Conservation (phyloP, 37 sponge, comb jelly and placozoan genomes). For the Ianthella basta region DNA sequence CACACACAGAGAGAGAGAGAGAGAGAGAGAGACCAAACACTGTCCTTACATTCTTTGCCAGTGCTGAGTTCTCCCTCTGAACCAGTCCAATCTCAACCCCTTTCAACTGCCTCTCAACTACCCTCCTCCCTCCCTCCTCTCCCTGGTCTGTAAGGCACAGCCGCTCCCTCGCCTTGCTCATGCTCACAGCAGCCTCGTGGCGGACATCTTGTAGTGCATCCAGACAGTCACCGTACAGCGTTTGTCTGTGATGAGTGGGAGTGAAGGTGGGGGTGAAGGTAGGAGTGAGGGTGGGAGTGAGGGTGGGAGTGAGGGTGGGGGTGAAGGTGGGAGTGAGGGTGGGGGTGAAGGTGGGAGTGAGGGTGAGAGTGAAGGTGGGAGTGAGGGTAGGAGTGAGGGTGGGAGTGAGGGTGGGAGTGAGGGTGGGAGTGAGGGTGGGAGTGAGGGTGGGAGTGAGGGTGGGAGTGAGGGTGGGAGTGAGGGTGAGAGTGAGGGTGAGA, state of each 20-base stretch:
- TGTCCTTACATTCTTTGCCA: slow-evolving; percentile 46
- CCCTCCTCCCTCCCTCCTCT: background rate
- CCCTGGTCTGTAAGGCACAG: slow-evolving; percentile 16
- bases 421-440: too few species aligned
- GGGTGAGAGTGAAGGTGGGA: too few species aligned
- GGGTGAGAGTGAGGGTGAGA: too few species aligned
- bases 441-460: too few species aligned
- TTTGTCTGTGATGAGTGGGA: slow-evolving; percentile 4
- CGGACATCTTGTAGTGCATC: slow-evolving; percentile 48
- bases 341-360: too few species aligned
- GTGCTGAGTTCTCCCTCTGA: slow-evolving; percentile 64
- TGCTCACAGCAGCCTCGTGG: slow-evolving; percentile 36
- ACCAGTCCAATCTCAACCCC: slow-evolving; percentile 41
- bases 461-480: too few species aligned
- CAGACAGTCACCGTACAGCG: slow-evolving; percentile 48
- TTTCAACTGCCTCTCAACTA: slow-evolving; percentile 1
- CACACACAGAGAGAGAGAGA: too few species aligned
- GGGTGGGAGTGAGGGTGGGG: too few species aligned
- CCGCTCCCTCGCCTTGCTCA: slow-evolving; percentile 49
- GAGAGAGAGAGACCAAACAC: too few species aligned
- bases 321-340: too few species aligned
- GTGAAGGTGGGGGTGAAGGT: background rate
- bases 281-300: background rate
- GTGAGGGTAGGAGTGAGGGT: too few species aligned
- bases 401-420: too few species aligned